A percentile compares a stretch with the other conserved stretches of the same genome.
These are phyloP conservation scores for Willowsia nigromaculata DNA, from an alignment of 2,888 invertebrate genomes.

Conservation along the genomic window DNA sequence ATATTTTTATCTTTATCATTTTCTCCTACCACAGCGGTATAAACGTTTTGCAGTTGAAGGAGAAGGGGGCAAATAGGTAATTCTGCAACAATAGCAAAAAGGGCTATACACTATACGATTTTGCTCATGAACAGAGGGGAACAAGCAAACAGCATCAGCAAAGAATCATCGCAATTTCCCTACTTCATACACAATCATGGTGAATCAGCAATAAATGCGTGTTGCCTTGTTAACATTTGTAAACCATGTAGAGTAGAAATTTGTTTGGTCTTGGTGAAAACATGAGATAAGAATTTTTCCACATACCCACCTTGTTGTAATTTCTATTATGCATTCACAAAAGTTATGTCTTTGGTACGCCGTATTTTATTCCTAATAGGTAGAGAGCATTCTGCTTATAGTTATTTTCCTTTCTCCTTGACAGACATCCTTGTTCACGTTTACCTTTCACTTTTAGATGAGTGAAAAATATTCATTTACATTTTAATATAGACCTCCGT, in stretches of 20 bases:
- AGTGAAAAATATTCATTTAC: neutral
- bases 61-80: constrained; percentile 56
- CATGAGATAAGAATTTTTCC: too few relatives aligned
- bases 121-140: neutral
- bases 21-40: neutral
- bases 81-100: constrained; percentile 1
- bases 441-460: neutral
- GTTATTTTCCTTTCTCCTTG: neutral
- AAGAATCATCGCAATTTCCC: constrained; percentile 4
- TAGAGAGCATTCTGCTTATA: too few relatives aligned
- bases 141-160: constrained; percentile 71
- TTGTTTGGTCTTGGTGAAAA: too few relatives aligned
- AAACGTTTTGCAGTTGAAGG: neutral
- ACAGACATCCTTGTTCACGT: neutral
- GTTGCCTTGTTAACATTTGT: neutral
- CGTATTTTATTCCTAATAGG: too few relatives aligned
- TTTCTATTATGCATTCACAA: too few relatives aligned
- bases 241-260: neutral
- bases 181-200: neutral
- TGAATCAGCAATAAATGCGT: neutral
- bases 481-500: neutral
- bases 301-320: too few relatives aligned
- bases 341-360: too few relatives aligned
- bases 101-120: neutral
- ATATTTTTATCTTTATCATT: neutral